Conservation (phyloP, 2,888 invertebrate genomes). For the Brenthis hecate region DNA sequence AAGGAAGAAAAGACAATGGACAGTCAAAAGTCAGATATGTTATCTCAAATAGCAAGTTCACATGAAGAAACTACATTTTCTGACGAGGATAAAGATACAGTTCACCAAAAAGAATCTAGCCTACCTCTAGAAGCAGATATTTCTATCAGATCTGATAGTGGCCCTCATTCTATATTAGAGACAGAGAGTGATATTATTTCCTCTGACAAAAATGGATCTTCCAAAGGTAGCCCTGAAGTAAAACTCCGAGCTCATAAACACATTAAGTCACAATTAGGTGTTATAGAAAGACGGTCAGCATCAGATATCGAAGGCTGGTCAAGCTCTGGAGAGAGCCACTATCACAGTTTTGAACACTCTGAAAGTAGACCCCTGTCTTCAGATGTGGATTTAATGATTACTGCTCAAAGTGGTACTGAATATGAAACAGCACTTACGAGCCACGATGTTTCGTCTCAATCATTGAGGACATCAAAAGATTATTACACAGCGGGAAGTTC, state of each 20-base stretch:
- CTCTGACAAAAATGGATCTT: constrained; percentile 74
- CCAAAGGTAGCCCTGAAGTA: constrained; percentile 74
- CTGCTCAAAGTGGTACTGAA: constrained; percentile 90
- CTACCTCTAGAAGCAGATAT: constrained; percentile 71
- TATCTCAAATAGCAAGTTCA: constrained; percentile 67
- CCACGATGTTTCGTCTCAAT: constrained; percentile 87
- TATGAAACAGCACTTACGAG: constrained; percentile 93
- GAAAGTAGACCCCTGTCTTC: constrained; percentile 93
- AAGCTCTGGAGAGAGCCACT: constrained; percentile 94
- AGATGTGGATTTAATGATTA: constrained; percentile 90
- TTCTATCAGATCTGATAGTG: constrained; percentile 75
- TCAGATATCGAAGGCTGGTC: constrained; percentile 91
- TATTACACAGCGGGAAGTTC: constrained; percentile 93
- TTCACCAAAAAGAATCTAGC: constrained; percentile 69
- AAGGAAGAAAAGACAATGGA: constrained; percentile 56
- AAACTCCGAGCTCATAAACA: constrained; percentile 73
- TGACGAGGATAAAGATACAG: constrained; percentile 80
- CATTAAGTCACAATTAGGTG: constrained; percentile 72
- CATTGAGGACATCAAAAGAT: constrained; percentile 90
- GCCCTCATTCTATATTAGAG: constrained; percentile 78
- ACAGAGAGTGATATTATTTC: constrained; percentile 74
- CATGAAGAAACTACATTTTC: constrained; percentile 76
- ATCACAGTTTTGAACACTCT: constrained; percentile 92
- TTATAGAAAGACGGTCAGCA: constrained; percentile 87
- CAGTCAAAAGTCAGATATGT: constrained; percentile 70